Evolutionary conservation across 2,113 vertebrate species (phyloP).

Genomic region (Halichoerus grypus): DNA sequence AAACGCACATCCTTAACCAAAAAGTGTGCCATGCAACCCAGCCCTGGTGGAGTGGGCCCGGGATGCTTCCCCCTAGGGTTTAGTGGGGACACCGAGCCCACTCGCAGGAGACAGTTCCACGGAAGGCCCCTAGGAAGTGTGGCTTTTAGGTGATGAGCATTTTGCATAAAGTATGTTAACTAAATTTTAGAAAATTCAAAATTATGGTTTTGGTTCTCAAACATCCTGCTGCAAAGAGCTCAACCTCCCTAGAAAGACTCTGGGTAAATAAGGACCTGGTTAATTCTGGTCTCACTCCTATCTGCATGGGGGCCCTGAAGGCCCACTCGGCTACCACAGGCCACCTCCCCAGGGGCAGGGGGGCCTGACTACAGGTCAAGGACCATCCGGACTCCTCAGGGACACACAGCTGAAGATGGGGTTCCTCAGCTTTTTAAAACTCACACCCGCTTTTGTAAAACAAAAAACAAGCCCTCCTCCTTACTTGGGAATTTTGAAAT

Average conservation of each 20-base stretch:
- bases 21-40: not conserved
- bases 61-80: not conserved
- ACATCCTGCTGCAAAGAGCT: not conserved
- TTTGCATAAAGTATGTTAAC: not conserved
- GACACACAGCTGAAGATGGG: not conserved
- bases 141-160: not conserved
- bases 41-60: too few species aligned
- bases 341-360: not conserved
- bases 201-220: not conserved
- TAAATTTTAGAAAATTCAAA: not conserved
- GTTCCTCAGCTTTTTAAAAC: not conserved
- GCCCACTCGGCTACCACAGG: not conserved
- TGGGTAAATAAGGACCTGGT: not conserved
- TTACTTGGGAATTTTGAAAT: not conserved
- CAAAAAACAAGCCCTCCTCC: not conserved
- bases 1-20: not conserved
- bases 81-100: not conserved
- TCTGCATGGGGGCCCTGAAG: not conserved
- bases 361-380: not conserved
- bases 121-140: not conserved
- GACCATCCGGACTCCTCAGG: not conserved
- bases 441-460: not conserved
- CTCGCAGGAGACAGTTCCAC: not conserved
- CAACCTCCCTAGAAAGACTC: not conserved
- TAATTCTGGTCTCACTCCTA: not conserved